A percentile compares a stretch with the other conserved stretches of the same genome.
These are phyloP conservation scores for Lepidurus apus DNA, from an alignment of 1,140 invertebrate genomes.

Conservation along the genomic window DNA sequence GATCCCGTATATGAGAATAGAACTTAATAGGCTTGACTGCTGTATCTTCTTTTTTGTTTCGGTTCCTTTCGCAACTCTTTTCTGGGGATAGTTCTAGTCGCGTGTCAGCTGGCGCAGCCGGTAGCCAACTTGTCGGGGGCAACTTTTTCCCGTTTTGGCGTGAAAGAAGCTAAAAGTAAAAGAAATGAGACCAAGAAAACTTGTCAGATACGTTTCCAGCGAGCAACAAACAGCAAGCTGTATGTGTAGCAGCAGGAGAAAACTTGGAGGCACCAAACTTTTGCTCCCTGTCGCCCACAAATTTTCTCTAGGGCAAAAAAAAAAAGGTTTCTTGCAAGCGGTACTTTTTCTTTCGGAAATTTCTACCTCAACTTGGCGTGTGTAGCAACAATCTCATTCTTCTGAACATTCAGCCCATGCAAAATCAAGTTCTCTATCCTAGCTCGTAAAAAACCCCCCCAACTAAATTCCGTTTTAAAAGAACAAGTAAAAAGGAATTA, in stretches of 20 bases:
- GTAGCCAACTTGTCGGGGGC: neutral
- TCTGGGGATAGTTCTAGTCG: neutral
- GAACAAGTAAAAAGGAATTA: no score
- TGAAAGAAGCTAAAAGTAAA: neutral
- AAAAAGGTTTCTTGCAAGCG: no score
- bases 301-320: neutral
- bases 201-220: neutral
- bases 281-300: neutral
- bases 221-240: neutral
- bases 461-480: no score
- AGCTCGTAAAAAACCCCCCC: no score
- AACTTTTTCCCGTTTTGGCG: neutral
- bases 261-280: neutral
- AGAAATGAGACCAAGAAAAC: neutral
- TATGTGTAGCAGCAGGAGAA: neutral
- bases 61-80: neutral
- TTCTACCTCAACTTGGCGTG: neutral
- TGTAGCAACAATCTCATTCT: neutral
- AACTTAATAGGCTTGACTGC: constrained; percentile 7
- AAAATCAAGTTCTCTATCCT: no score
- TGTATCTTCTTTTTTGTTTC: neutral
- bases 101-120: neutral
- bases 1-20: neutral
- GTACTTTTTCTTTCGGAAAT: neutral
- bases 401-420: no score